Percentiles rank a stretch among this genome's conserved stretches.
Evolutionary conservation across 64 coral and sea anemone species (phyloP).

Genomic region (Montipora cactus): DNA sequence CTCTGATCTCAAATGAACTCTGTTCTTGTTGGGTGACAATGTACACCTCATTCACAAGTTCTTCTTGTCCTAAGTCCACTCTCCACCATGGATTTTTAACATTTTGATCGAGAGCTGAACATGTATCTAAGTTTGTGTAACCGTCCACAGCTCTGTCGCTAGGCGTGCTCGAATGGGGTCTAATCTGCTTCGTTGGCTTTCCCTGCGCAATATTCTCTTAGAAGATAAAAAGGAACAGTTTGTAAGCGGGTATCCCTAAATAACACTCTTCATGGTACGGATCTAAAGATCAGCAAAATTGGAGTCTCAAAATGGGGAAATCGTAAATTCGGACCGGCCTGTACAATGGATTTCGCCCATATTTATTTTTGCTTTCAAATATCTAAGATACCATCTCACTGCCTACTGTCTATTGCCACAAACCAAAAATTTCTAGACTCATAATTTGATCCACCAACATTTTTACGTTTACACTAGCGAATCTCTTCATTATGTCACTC

Average conservation of each 20-base stretch:
- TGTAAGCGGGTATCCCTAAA: no score
- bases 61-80: slow-evolving; percentile 3
- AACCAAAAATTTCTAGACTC: no score
- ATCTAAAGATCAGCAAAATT: no score
- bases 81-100: neutral
- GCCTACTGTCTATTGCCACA: no score
- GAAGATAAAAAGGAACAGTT: neutral
- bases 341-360: no score
- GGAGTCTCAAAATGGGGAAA: no score
- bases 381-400: no score
- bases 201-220: slow-evolving; percentile 21
- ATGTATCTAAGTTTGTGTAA: neutral
- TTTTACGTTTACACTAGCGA: no score
- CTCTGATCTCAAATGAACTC: slow-evolving; percentile 39
- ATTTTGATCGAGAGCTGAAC: neutral
- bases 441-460: no score
- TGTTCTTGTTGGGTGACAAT: neutral
- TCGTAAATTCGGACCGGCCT: no score
- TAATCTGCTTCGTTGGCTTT: neutral
- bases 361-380: no score
- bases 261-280: neutral
- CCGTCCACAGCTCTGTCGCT: slow-evolving; percentile 14
- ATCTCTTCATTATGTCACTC: no score
- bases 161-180: neutral
- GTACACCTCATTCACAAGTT: slow-evolving; percentile 36